Evolutionary conservation across 2,113 vertebrate genomes (phyloP).

Genomic region (Aegotheles bennettii): DNA sequence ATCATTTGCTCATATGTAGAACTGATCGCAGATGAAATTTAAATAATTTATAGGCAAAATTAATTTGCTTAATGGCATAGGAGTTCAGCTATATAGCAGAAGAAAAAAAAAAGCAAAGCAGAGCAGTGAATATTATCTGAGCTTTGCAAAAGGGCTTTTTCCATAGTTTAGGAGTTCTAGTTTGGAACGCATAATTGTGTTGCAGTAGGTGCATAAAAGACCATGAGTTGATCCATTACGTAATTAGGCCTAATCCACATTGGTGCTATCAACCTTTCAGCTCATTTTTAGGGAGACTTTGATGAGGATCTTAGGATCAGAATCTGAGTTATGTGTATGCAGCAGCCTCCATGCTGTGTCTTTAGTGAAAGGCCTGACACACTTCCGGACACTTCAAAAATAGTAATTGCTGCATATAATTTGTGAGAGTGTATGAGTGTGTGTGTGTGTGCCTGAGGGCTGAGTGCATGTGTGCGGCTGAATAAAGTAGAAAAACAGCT

Average conservation of each 20-base stretch:
- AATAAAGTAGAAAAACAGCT: not conserved
- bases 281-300: not conserved
- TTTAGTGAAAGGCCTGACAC: not conserved
- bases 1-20: conserved; percentile 52
- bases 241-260: not conserved
- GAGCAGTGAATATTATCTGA: not conserved
- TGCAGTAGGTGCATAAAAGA: not conserved
- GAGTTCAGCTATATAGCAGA: not conserved
- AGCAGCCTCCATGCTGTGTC: not conserved
- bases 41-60: conserved; percentile 74
- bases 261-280: not conserved
- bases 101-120: not conserved
- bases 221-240: not conserved
- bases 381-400: not conserved
- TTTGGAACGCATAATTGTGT: not conserved
- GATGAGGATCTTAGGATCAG: not conserved
- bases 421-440: not conserved
- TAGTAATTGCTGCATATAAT: not conserved
- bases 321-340: not conserved
- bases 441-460: no score
- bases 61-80: conserved; percentile 42
- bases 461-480: not conserved
- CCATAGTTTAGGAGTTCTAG: not conserved
- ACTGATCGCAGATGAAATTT: conserved; percentile 60
- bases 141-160: not conserved